Base-by-base conservation (phyloP, 1,140 invertebrate genomes). In the Formica selysi region DNA sequence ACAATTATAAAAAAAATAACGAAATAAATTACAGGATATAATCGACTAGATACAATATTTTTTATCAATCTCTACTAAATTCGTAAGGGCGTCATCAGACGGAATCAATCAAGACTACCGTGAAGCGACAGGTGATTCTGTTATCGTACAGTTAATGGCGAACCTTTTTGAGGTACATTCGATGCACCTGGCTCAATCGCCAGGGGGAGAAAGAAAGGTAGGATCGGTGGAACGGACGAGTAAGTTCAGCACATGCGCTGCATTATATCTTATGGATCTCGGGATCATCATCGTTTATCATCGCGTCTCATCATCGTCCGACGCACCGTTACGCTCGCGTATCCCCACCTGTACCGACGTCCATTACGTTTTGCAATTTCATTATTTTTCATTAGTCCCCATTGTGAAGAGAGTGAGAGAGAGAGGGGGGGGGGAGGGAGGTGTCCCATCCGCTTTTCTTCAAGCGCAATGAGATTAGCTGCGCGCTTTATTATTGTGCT, bases 271-370 rank as follows among this genome's bases (percentile, higher is more conserved):
- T 44, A 44, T 44, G 32, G 22, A 7, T 22, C 19, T 32, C 19
- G 44, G 44, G 54, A 85, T 85, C 73, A 85, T 85, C 73, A 79
- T 85, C 83, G 73, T 85, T 85, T 79, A 76, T 85, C 83, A 85
- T 85, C 61, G 61, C 61, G 61, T 11, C 44, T 79, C 83, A 85
- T 76, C 70, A 71, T 76, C 36, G 32, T 79, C 57, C 29, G 22
- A 79, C 29, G 36, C 22, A 85, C 70, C 73, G 70, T 76, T 85
- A 85, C 32, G 38, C 44, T 51, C 26, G 38, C 71, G 70, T 44
- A n/a, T 38, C 11, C 32, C 41, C 65, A 70, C 16, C 76, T 79
- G 44, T 32, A 16, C 51, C 44, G 32, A 54, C 36, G 76, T 80
- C 44, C 44, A 70, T 70, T 64, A 54, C 44, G 64, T 62, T 83